Evolutionary conservation across 2,113 vertebrate species (phyloP).

Genomic region (Tragulus kanchil): DNA sequence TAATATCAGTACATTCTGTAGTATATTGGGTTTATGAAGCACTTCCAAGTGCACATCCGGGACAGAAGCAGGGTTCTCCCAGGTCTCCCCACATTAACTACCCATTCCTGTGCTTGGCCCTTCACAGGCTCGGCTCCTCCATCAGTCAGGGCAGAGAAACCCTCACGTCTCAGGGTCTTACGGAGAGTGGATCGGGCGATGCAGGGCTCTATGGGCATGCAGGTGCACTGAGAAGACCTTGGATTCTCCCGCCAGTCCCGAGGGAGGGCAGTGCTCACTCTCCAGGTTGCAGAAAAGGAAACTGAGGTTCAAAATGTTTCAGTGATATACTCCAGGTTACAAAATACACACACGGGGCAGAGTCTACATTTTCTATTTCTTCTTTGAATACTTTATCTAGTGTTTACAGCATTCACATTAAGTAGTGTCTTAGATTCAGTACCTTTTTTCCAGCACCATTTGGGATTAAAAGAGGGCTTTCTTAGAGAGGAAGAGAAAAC

Average conservation of each 20-base stretch:
- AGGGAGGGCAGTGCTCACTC: rapidly evolving
- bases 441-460: not conserved
- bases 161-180: not conserved
- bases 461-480: not conserved
- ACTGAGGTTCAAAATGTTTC: not conserved
- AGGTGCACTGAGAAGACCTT: not conserved
- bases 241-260: not conserved
- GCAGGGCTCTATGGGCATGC: rapidly evolving
- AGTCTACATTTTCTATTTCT: not conserved
- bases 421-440: not conserved
- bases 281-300: not conserved
- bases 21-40: not conserved
- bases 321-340: not conserved
- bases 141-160: not conserved
- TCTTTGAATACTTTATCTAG: not conserved
- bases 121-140: not conserved
- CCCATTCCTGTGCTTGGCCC: not conserved
- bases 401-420: not conserved
- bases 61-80: not conserved
- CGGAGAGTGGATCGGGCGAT: too few species aligned
- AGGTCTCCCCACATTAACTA: not conserved
- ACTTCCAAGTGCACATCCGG: not conserved
- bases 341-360: not conserved
- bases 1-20: not conserved
- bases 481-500: not conserved